Conservation (phyloP, 2,888 invertebrate genomes). For the Ophioninae sp. region DNA sequence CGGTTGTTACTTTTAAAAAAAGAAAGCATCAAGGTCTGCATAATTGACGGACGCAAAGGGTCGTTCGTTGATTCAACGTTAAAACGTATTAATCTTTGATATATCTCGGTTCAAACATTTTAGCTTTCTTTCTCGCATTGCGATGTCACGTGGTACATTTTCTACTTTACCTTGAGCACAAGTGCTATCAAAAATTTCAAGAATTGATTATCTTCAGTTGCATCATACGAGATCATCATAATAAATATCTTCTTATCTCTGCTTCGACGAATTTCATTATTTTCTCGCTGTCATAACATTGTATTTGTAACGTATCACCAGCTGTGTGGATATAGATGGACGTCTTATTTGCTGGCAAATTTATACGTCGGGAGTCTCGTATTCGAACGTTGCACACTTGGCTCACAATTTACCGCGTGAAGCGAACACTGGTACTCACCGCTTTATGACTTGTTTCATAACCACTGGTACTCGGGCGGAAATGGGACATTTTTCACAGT, state of each 20-base stretch:
- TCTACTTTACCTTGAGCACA: not conserved
- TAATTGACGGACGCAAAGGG: too few relatives aligned
- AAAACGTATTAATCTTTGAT: too few relatives aligned
- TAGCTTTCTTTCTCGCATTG: too few relatives aligned
- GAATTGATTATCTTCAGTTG: constrained; percentile 18
- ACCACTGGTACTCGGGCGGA: constrained; percentile 45
- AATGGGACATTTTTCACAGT: constrained; percentile 51
- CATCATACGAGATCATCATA: constrained; percentile 32
- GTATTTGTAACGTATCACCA: constrained; percentile 13
- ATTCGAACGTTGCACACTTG: constrained; percentile 29
- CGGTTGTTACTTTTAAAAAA: too few relatives aligned
- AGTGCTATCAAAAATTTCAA: not conserved
- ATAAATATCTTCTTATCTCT: constrained; percentile 49
- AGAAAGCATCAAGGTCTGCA: too few relatives aligned
- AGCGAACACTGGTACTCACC: constrained; percentile 38
- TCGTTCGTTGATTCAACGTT: too few relatives aligned
- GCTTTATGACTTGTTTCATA: constrained; percentile 51
- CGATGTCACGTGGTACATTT: too few relatives aligned
- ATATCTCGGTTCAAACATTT: too few relatives aligned
- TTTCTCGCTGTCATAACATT: constrained; percentile 19
- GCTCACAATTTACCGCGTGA: constrained; percentile 53
- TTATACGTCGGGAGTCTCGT: constrained; percentile 19
- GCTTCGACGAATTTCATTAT: not conserved
- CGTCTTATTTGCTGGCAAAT: constrained; percentile 30
- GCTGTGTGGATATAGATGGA: constrained; percentile 18